A percentile compares a stretch with the other conserved stretches of the same genome.
Conservation (phyloP, 1,140 invertebrate genomes). For the Xylocopa sonorina region DNA sequence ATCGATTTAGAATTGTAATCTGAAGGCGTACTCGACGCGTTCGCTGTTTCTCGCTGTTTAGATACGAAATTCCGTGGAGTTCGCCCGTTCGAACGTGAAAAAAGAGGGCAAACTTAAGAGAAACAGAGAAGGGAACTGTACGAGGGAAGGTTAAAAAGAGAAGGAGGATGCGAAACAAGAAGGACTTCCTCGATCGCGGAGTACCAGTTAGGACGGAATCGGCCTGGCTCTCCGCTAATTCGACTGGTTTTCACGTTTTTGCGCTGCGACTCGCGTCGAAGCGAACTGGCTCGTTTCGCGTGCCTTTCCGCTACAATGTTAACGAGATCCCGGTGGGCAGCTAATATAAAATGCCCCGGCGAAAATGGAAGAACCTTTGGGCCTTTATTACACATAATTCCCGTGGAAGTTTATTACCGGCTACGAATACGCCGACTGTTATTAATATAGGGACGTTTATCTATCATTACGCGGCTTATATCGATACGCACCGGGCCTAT, state of each 20-base stretch:
- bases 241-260: neutral
- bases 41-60: no score
- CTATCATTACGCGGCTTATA: slow-evolving; percentile 40
- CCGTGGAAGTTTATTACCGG: slow-evolving; percentile 25
- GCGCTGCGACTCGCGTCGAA: neutral
- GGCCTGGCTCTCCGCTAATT: neutral
- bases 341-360: neutral
- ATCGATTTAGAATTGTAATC: no score
- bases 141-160: neutral
- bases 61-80: no score
- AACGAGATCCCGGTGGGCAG: slow-evolving; percentile 9
- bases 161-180: no score
- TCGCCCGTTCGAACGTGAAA: neutral
- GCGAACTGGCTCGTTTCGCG: neutral
- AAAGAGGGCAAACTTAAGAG: neutral
- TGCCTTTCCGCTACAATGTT: slow-evolving; percentile 6
- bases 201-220: neutral
- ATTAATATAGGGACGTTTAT: slow-evolving; percentile 45
- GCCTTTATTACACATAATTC: slow-evolving; percentile 38
- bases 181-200: neutral
- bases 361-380: slow-evolving; percentile 21
- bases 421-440: slow-evolving; percentile 37
- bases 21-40: no score
- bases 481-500: slow-evolving; percentile 13
- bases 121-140: neutral